These are phyloP conservation scores for Coracopsis vasa DNA, from an alignment of 2,113 vertebrate genomes.

Conservation along the genomic window DNA sequence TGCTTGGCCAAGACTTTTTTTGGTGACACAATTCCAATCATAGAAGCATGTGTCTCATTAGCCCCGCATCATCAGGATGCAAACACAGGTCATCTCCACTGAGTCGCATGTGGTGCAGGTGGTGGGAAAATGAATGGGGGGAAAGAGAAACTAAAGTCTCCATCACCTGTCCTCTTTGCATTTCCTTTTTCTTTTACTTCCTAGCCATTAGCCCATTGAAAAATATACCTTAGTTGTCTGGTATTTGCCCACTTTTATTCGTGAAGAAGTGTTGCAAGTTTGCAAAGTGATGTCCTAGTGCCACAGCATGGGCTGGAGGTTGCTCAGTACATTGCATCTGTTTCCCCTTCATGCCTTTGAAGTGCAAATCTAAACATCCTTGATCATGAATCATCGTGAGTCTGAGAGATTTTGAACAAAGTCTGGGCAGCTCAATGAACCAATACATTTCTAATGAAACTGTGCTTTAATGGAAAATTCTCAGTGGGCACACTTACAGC, in stretches of 20 bases:
- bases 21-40: neutral
- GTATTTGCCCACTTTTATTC: neutral
- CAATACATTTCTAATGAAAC: neutral
- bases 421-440: neutral
- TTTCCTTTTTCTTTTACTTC: neutral
- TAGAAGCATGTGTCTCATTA: fast-evolving
- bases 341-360: neutral
- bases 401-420: neutral
- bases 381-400: neutral
- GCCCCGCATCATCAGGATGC: neutral
- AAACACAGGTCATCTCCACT: neutral
- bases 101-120: neutral
- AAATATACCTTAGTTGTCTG: neutral
- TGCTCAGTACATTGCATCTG: neutral
- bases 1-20: neutral
- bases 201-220: neutral
- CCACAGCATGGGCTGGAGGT: neutral
- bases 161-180: neutral
- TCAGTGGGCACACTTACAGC: neutral
- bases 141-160: neutral
- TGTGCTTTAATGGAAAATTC: neutral
- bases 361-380: neutral
- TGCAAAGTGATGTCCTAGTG: neutral
- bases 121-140: neutral
- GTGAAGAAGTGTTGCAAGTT: neutral